Base-by-base conservation (phyloP, 2,888 invertebrate species). In the Machimus rusticus region DNA sequence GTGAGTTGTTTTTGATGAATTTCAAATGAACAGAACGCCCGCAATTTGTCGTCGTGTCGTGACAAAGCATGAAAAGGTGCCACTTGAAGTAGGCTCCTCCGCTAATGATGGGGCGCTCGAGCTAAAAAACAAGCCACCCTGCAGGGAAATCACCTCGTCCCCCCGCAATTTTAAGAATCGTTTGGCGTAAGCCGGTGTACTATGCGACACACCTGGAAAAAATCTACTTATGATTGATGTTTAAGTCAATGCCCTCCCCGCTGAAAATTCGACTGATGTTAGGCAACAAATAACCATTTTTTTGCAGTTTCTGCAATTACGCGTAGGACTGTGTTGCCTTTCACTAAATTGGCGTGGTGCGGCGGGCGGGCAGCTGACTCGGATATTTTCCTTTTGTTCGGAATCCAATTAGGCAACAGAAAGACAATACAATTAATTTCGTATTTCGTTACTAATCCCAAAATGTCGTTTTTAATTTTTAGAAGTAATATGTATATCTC, bases 1-100 rank as follows among this genome's bases (percentile, higher is more conserved):
- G 90, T 90, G 89, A 89, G 89, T 28, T 84, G 51, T 90, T 66
- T 74, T 46, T 31, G 39, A 46, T 79, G 28, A 79, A 79, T 46
- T 46, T 79, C 19, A 46, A 46, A 31, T 79, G 43, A 23, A 28
- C 46, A 76, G 76, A 39, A 76, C 39, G 39, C 39, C 76, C 76
- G 34, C 19, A 37, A 37, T 76, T 31, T 37, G 76, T 76, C 31
- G 16, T 76, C 51, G 34, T 31, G 76, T 57, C 19, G 34, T 31
- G 76, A 23, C 19, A 57, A 57, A 57, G 57, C 57, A 66, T 66
- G 19, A 66, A 66, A 66, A 66, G 66, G 66, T 66, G 66, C 66
- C 8, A 66, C 12, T 66, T 19, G 19, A 28, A 66, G 12, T 23
- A 23, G 66, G 66, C 66, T 66, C 19, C 55, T 46, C 66, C 23